Conservation (phyloP, 2,888 invertebrate genomes). For the Branchipolynoe longqiensis region DNA sequence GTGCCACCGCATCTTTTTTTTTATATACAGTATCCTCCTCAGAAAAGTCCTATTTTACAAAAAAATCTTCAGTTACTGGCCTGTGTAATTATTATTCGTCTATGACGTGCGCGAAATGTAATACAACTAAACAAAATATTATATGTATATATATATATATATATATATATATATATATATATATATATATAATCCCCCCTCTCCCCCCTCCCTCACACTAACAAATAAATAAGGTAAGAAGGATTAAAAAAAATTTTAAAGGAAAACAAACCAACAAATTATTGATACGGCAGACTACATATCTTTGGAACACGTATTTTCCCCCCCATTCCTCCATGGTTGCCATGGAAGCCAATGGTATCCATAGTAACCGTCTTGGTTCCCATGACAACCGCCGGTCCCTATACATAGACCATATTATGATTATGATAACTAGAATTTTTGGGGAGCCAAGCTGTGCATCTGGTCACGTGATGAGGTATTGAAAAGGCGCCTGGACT, state of each 20-base stretch:
- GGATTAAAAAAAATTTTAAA: too few relatives aligned
- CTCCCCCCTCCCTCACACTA: too few relatives aligned
- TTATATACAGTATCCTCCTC: constrained; percentile 23
- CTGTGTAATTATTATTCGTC: constrained; percentile 41
- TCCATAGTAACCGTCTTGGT: constrained; percentile 31
- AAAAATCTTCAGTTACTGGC: constrained; percentile 29
- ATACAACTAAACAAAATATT: background rate
- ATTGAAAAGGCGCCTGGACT: constrained; percentile 34
- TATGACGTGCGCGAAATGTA: background rate
- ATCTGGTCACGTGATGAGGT: constrained; percentile 35
- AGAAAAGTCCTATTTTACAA: constrained; percentile 47
- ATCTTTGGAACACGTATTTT: constrained; percentile 20
- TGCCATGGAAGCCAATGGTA: constrained; percentile 36
- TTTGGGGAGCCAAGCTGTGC: constrained; percentile 39
- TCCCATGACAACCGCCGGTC: constrained; percentile 44
- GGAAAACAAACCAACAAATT: constrained; percentile 12
- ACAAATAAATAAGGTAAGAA: too few relatives aligned
- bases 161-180: too few relatives aligned
- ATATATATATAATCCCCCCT: too few relatives aligned
- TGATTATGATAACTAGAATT: constrained; percentile 34
- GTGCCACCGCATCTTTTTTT: background rate
- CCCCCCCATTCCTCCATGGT: constrained; percentile 32
- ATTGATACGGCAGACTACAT: constrained; percentile 30
- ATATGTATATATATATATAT: too few relatives aligned
- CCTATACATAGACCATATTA: constrained; percentile 39